phyloP scores from a whole-genome alignment of 2,797 vertebrate genomes.

The Mallotus villosus region DNA sequence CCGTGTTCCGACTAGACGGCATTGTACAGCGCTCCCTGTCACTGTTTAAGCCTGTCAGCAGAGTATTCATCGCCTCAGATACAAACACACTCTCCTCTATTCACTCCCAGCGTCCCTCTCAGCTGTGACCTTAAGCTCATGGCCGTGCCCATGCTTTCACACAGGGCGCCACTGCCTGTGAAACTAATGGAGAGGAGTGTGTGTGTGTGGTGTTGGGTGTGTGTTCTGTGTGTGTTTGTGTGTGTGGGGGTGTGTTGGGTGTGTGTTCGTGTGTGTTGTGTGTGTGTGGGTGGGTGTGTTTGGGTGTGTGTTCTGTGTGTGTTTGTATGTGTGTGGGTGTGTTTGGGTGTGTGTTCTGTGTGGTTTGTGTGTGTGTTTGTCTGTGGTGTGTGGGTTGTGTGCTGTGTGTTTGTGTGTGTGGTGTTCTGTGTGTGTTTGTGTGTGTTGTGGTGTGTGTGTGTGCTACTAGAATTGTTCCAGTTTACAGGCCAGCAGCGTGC shows the following conservation, averaged over 20 bases:
- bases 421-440: background rate
- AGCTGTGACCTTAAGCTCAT: no score
- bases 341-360: no score
- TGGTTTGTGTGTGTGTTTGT: constrained; percentile 12
- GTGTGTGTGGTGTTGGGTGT: constrained; percentile 5
- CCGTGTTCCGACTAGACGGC: no score
- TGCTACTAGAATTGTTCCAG: background rate
- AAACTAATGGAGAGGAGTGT: no score
- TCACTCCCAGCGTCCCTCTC: no score
- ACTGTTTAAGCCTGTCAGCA: no score
- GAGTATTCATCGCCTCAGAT: no score
- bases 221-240: background rate
- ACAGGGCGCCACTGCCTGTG: no score
- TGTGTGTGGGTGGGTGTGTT: background rate
- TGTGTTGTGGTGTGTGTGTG: background rate
- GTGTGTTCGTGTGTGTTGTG: background rate
- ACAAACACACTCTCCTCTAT: no score
- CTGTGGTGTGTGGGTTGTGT: constrained; percentile 2
- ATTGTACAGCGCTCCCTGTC: no score
- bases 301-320: background rate
- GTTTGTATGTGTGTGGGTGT: no score
- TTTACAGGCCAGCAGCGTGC: background rate
- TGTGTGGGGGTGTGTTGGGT: background rate
- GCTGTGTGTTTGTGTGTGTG: constrained; percentile 1
- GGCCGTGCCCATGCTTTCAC: no score